Conservation (phyloP, 2,797 vertebrate species). For the Sparus aurata region DNA sequence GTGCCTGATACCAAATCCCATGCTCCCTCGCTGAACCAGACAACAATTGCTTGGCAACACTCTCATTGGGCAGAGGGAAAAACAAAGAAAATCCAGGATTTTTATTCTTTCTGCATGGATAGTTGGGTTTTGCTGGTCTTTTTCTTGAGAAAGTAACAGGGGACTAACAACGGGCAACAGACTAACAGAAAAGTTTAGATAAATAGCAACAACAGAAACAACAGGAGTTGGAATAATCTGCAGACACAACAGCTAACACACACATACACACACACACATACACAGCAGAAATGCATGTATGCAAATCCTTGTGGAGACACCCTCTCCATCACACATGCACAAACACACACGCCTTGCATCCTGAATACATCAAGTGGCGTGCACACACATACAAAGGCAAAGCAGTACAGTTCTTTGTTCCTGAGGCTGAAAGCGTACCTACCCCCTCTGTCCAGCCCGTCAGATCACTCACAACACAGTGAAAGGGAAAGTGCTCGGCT, state of each 20-base stretch:
- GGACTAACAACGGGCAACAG: constrained; percentile 42
- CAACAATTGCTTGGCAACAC: constrained; percentile 82
- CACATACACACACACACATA: constrained; percentile 1
- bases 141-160: constrained; percentile 47
- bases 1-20: constrained; percentile 79
- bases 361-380: constrained; percentile 64
- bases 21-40: constrained; percentile 74
- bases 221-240: constrained; percentile 47
- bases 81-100: constrained; percentile 65
- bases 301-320: constrained; percentile 57
- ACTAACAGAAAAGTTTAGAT: constrained; percentile 50
- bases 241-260: constrained; percentile 25
- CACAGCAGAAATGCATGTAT: constrained; percentile 49
- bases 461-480: constrained; percentile 76
- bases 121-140: constrained; percentile 48
- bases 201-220: constrained; percentile 50
- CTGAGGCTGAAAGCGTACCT: constrained; percentile 64
- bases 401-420: constrained; percentile 72
- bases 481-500: constrained; percentile 72
- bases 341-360: constrained; percentile 47
- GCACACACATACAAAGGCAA: constrained; percentile 28
- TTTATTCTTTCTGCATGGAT: constrained; percentile 51
- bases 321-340: constrained; percentile 8
- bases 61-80: constrained; percentile 63
- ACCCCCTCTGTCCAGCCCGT: constrained; percentile 57